Evolutionary conservation across 2,797 vertebrate genomes (phyloP).

Genomic region (Chelonia mydas): DNA sequence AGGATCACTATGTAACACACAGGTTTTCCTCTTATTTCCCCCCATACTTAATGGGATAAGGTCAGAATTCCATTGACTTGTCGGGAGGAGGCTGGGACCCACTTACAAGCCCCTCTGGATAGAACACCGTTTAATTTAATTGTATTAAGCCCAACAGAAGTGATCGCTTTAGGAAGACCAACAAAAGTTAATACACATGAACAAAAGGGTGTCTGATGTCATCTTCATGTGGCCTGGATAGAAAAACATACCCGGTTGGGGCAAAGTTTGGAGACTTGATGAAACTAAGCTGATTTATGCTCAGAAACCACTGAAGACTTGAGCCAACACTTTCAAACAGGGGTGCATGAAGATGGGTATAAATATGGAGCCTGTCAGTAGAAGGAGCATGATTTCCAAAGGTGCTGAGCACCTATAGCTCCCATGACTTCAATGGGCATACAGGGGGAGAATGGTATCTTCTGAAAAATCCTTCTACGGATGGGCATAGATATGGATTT

Average conservation of each 20-base stretch:
- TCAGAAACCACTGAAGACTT: background rate
- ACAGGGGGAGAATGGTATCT: background rate
- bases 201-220: background rate
- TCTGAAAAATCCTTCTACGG: background rate
- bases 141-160: background rate
- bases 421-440: background rate
- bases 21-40: background rate
- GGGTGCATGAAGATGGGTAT: background rate
- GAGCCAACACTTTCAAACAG: background rate
- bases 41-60: background rate
- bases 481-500: background rate
- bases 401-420: background rate
- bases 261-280: background rate
- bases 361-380: background rate
- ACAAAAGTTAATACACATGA: background rate
- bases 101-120: background rate
- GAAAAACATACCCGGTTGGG: background rate
- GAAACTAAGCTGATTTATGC: background rate
- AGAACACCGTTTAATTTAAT: background rate
- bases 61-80: background rate
- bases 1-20: background rate
- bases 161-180: background rate
- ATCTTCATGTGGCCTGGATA: background rate
- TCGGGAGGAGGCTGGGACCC: background rate
- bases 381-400: background rate